Evolutionary conservation across 37 sponge, comb jelly and placozoan species (phyloP).

Genomic region (Beroe forskalii): DNA sequence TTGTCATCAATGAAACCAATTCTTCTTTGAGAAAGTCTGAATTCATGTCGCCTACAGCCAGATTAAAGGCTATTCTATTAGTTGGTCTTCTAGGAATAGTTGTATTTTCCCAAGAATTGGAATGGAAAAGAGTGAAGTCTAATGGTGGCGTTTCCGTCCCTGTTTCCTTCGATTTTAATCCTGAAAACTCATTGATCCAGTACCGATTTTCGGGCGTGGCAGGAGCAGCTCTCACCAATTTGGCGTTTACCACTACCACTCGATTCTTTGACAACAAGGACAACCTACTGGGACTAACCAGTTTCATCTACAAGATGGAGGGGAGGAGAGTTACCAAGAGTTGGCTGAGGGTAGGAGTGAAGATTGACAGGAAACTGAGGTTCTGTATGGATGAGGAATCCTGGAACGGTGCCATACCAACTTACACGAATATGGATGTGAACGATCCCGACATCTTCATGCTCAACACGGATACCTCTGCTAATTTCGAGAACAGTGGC

Average conservation of each 20-base stretch:
- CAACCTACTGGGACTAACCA: neutral
- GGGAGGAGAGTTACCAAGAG: constrained; percentile 1
- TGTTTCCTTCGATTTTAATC: neutral
- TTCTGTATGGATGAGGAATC: constrained; percentile 7
- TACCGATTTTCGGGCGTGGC: neutral
- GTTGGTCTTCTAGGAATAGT: no score
- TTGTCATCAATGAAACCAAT: no score
- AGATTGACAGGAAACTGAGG: neutral
- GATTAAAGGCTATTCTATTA: no score
- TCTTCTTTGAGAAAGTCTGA: no score
- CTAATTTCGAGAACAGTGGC: neutral
- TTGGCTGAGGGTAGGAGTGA: neutral
- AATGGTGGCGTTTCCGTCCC: no score
- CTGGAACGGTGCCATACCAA: neutral
- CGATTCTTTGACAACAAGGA: neutral
- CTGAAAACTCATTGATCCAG: neutral
- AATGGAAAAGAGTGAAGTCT: no score
- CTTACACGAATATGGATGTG: neutral
- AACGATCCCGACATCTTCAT: neutral
- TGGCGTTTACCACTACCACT: neutral
- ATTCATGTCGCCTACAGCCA: no score
- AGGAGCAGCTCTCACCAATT: neutral
- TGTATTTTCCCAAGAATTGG: no score
- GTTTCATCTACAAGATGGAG: constrained; percentile 11
- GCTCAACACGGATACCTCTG: neutral